These are phyloP conservation scores for Phylloscopus whistleri DNA, from an alignment of 2,113 vertebrate genomes.

Conservation along the genomic window DNA sequence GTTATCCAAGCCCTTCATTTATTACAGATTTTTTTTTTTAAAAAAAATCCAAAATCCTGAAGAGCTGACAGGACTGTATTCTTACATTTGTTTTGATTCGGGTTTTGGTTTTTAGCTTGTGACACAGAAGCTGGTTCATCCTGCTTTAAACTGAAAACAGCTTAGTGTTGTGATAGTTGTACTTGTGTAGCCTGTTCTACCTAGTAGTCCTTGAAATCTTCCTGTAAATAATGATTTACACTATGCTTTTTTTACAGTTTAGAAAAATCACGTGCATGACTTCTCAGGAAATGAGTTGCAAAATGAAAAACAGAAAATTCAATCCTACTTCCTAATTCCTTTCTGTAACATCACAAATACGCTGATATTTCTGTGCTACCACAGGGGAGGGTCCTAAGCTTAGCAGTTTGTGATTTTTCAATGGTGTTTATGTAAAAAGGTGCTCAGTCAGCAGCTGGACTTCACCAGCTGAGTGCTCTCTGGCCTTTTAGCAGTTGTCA, in stretches of 20 bases:
- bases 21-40: not conserved
- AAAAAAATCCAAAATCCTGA: not conserved
- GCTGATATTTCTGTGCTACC: not conserved
- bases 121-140: not conserved
- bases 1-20: not conserved
- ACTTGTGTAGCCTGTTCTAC: not conserved
- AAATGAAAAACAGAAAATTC: not conserved
- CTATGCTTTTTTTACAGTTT: not conserved
- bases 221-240: not conserved
- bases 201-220: not conserved
- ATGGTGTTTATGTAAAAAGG: not conserved
- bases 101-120: not conserved
- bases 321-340: not conserved
- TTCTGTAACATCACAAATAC: not conserved
- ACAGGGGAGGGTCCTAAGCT: not conserved
- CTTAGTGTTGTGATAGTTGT: not conserved
- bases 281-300: not conserved
- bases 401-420: not conserved
- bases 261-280: not conserved
- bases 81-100: not conserved
- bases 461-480: not conserved
- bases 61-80: not conserved
- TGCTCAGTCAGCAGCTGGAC: not conserved
- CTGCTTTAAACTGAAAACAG: not conserved
- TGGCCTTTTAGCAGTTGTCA: not conserved